These are phyloP conservation scores for Chrosomus eos DNA, from an alignment of 2,797 vertebrate genomes.

Conservation along the genomic window DNA sequence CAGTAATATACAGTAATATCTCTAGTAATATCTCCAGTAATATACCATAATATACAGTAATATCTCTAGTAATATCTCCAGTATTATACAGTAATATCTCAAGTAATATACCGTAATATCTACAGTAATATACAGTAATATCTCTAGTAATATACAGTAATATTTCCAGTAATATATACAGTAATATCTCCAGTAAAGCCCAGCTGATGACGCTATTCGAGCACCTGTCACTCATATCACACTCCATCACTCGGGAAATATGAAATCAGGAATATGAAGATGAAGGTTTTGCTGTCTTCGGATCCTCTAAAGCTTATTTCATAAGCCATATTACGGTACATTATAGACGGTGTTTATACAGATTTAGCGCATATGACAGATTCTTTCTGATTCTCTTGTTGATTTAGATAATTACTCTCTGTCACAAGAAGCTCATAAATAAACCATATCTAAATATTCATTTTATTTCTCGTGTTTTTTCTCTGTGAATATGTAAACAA, in stretches of 20 bases:
- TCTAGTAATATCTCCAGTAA: too few species aligned
- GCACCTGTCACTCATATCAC: neutral
- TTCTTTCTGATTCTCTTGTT: slow-evolving; percentile 51
- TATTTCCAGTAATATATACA: neutral
- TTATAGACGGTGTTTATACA: slow-evolving; percentile 53
- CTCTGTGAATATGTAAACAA: neutral
- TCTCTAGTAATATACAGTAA: too few species aligned
- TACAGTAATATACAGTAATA: too few species aligned
- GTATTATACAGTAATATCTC: too few species aligned
- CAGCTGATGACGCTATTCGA: slow-evolving; percentile 52
- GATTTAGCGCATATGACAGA: neutral
- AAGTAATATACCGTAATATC: too few species aligned
- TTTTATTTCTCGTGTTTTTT: neutral
- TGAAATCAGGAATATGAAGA: slow-evolving; percentile 50
- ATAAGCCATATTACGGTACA: slow-evolving; percentile 55
- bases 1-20: too few species aligned
- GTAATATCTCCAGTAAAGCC: slow-evolving; percentile 28
- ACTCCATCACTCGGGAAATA: slow-evolving; percentile 41
- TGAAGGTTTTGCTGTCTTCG: slow-evolving; percentile 40
- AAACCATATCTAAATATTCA: slow-evolving; percentile 53
- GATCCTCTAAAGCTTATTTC: slow-evolving; percentile 44
- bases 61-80: too few species aligned
- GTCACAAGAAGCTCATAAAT: slow-evolving; percentile 56
- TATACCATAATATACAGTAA: too few species aligned
- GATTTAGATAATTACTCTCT: slow-evolving; percentile 53